phyloP scores from a whole-genome alignment of 2,113 vertebrate species.

The Eretmochelys imbricata region DNA sequence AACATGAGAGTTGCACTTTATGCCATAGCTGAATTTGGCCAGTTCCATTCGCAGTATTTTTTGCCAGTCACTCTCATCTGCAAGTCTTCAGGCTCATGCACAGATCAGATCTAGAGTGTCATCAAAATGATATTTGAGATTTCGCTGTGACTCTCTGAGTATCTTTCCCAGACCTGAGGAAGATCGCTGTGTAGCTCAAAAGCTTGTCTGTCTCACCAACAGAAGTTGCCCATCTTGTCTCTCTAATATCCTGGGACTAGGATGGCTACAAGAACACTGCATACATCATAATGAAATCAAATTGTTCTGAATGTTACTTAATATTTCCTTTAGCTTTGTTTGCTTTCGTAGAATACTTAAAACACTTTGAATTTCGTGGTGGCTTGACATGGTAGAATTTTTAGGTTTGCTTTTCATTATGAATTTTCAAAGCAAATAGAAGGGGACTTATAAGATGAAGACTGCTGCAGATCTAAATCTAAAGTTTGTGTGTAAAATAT shows the following conservation, averaged over 20 bases:
- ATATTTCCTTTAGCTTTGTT: not conserved
- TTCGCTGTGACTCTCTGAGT: not conserved
- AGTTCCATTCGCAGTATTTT: not conserved
- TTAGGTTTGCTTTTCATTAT: not conserved
- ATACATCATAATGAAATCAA: not conserved
- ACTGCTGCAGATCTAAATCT: not conserved
- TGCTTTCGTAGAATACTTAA: not conserved
- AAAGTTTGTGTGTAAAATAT: not conserved
- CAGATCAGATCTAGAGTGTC: not conserved
- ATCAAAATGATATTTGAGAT: not conserved
- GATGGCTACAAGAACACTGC: not conserved
- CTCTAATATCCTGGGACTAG: not conserved
- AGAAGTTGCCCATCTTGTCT: not conserved
- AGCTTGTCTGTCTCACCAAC: not conserved
- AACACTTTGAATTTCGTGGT: not conserved
- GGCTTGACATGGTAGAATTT: not conserved
- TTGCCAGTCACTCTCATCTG: not conserved
- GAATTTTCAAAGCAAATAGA: not conserved
- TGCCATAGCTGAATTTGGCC: not conserved
- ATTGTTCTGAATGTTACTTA: not conserved
- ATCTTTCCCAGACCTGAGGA: not conserved
- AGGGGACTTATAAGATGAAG: not conserved
- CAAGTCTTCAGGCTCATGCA: not conserved
- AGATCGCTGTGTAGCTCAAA: not conserved
- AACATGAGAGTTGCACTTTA: not conserved